Evolutionary conservation across 23 tunicate genomes (phyloP).

Genomic region (Ascidia mentula): DNA sequence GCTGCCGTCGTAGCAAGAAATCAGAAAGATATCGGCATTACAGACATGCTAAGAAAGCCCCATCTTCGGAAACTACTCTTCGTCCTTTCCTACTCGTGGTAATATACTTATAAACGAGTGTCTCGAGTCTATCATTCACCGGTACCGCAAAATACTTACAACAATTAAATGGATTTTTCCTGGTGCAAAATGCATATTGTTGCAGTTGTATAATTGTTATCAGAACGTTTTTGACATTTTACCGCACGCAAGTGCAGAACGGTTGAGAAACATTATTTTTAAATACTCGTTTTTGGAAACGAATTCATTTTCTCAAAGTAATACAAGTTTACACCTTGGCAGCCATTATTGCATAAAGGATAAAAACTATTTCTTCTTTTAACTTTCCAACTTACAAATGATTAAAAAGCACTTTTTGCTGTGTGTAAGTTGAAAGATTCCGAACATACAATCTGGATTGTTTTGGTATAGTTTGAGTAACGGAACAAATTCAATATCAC

Average conservation of each 20-base stretch:
- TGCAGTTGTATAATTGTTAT: neutral
- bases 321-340: too few species aligned
- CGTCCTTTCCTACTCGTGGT: conserved; percentile 3
- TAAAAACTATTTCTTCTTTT: too few species aligned
- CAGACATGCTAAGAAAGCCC: neutral
- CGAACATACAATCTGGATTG: neutral
- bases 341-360: too few species aligned
- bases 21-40: neutral
- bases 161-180: too few species aligned
- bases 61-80: neutral
- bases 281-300: too few species aligned
- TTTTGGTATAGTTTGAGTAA: neutral
- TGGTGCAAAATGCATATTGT: neutral
- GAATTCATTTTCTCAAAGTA: too few species aligned
- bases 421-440: neutral
- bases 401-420: neutral
- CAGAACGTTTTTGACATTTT: neutral
- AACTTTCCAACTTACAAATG: too few species aligned
- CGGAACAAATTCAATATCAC: neutral
- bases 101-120: too few species aligned
- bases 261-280: too few species aligned
- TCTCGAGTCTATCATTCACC: too few species aligned
- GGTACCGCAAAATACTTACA: neutral
- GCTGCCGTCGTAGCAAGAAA: too few species aligned
- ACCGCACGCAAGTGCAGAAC: neutral